Evolutionary conservation across 2,113 vertebrate species (phyloP).

Genomic region (Cinclus cinclus): DNA sequence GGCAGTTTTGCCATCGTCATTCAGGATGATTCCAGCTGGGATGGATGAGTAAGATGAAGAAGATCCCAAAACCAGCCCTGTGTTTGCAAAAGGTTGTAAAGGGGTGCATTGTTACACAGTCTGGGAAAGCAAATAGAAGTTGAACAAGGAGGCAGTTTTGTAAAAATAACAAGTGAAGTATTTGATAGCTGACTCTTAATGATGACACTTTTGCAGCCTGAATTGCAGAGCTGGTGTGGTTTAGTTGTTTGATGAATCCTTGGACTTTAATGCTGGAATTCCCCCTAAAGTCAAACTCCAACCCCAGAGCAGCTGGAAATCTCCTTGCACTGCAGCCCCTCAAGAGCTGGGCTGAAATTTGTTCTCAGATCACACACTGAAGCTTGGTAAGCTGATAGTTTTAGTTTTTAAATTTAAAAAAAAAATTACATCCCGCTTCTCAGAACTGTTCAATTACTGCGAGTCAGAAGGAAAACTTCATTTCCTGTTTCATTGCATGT

Average conservation of each 20-base stretch:
- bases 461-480: constrained; percentile 77
- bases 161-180: neutral
- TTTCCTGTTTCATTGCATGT: constrained; percentile 73
- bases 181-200: neutral
- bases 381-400: neutral
- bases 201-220: neutral
- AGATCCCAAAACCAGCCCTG: constrained; percentile 69
- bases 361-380: neutral
- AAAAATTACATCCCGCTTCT: neutral
- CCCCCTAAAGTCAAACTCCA: neutral
- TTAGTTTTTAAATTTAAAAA: neutral
- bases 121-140: neutral
- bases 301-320: neutral
- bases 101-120: fast-evolving
- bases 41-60: constrained; percentile 76
- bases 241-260: neutral
- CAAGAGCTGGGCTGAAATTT: neutral
- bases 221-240: neutral
- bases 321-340: neutral
- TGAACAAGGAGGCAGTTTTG: neutral
- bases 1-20: neutral
- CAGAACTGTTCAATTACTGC: neutral
- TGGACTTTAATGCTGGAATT: neutral
- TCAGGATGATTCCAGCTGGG: constrained; percentile 68
- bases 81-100: constrained; percentile 69